Evolutionary conservation across 1,140 invertebrate genomes (phyloP), one percentile per base, ranked within the genome.

Genomic region (Lasioglossum albipes): DNA sequence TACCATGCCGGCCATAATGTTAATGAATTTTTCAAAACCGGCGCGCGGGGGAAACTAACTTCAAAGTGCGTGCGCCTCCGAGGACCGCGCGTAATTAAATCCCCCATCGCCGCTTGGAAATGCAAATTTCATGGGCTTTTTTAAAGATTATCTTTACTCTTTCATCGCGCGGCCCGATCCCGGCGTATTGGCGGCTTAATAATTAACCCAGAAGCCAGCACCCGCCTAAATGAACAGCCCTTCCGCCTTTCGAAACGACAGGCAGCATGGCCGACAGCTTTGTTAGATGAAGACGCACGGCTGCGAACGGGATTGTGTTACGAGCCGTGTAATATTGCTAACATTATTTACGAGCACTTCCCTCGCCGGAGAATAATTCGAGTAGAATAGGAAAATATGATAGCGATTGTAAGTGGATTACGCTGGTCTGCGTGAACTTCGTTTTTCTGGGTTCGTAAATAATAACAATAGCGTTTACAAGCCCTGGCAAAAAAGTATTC

Each of bases 21-120:
- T 87, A 84, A 87, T 87, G 85, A 87, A 87, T 87, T 87, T 84
- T 87, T 87, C 82, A 87, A 86, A 79, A 42, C 66, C 27, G 31
- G 36, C 5, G 72, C 61, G 49, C 0, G 49, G 12, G 45, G 13
- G 45, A 16, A 27, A 22, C n/a, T 52, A 45, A 22, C 31, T 76
- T 84, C 70, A 62, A 80, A 86, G 70, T 74, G 57, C 64, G 54
- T 45, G 57, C 6, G 7, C 20, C 22, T 20, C 45, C 20, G 4
- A 7, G 13, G n/a, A 36, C 52, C 68, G 27, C 66, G 45, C 45
- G 66, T 87, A 86, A 84, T 86, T 84, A 67, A 54, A 79, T 86
- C 81, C 73, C 64, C 42, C 57, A 20, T 52, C 2, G 76, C 12
- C 64, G 61, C 59, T 73, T 7, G 70, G 22, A 45, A 61, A 79